Conservation (phyloP, 2,888 invertebrate genomes). For the Drosophila niveifrons region DNA sequence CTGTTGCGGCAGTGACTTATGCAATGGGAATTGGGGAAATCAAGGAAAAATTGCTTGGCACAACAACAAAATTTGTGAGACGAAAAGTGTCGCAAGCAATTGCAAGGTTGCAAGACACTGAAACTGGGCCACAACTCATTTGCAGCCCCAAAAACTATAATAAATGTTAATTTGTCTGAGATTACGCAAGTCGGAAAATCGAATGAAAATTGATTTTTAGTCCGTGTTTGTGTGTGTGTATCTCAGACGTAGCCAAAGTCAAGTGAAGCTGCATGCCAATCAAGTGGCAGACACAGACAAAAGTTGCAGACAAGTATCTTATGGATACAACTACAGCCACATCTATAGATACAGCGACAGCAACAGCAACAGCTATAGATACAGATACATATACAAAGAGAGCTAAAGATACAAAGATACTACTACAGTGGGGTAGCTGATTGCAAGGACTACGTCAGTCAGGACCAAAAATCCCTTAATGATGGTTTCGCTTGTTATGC, state of each 20-base stretch:
- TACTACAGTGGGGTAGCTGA: slow-evolving; percentile 44
- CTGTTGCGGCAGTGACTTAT: slow-evolving; percentile 31
- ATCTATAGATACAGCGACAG: slow-evolving; percentile 19
- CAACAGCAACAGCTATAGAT: slow-evolving; percentile 11
- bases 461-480: slow-evolving; percentile 84
- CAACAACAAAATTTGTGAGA: slow-evolving; percentile 21
- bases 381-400: slow-evolving; percentile 2
- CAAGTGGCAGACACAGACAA: slow-evolving; percentile 57
- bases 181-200: slow-evolving; percentile 63
- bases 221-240: slow-evolving; percentile 23
- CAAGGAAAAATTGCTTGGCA: slow-evolving; percentile 15
- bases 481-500: slow-evolving; percentile 85
- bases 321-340: slow-evolving; percentile 20
- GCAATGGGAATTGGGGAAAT: slow-evolving; percentile 59
- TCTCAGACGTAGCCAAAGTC: slow-evolving; percentile 40
- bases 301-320: slow-evolving; percentile 70
- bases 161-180: slow-evolving; percentile 73
- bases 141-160: slow-evolving; percentile 57
- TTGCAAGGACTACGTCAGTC: slow-evolving; percentile 57
- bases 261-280: slow-evolving; percentile 57
- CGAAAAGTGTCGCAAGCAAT: slow-evolving; percentile 78
- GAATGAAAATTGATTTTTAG: slow-evolving; percentile 72
- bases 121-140: slow-evolving; percentile 59
- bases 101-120: slow-evolving; percentile 30
- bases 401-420: slow-evolving; percentile 6